Base-by-base conservation (phyloP, 2,113 vertebrate species). In the Plecotus auritus region DNA sequence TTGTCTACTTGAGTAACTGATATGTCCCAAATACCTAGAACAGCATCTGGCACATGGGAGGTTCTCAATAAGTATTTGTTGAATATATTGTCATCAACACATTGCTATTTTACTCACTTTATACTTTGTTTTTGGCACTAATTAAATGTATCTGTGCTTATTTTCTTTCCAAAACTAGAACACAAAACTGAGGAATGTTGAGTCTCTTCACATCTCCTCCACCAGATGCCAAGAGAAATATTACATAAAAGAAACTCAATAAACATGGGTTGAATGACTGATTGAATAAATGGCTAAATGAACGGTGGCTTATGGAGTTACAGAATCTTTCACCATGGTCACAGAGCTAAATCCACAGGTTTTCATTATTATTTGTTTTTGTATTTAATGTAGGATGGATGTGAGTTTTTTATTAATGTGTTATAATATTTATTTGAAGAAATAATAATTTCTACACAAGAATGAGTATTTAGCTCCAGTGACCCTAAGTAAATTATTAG, bases 401-500 rank as follows among this genome's bases (percentile, higher is more conserved):
- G 3, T 37, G 47, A 67, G 54, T 49, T 87, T 87, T 91, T 89
- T 80, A 72, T 56, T 80, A 67, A 51, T 64, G 61, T 40, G 30
- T 61, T 67, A 47, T 61, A 42, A 78, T 54, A 89, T 87, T 93
- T 88, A 7, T 86, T 92, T 96, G 37, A 85, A 94, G 35, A 88
- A 93, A 88, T 92, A 94, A 59, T 82, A 91, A 96, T 73, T 0
- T 80, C 37, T 72, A 64, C 17, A 82, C 30, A 96, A 54, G 6
- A 95, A 81, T 56, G 92, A n/a, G 70, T 49, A 64, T 51, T 40
- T 72, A 96, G 81, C 12, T 77, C n/a, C 37, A 89, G 45, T 80
- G 9, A 88, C 40, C 16, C 66, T 69, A 96, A 80, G 28, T 26
- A 96, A 76, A 95, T 89, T 37, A 40, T 95, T 96, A 95, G 14